Evolutionary conservation across 1,140 invertebrate genomes (phyloP).

Genomic region (Acromyrmex echinatior): DNA sequence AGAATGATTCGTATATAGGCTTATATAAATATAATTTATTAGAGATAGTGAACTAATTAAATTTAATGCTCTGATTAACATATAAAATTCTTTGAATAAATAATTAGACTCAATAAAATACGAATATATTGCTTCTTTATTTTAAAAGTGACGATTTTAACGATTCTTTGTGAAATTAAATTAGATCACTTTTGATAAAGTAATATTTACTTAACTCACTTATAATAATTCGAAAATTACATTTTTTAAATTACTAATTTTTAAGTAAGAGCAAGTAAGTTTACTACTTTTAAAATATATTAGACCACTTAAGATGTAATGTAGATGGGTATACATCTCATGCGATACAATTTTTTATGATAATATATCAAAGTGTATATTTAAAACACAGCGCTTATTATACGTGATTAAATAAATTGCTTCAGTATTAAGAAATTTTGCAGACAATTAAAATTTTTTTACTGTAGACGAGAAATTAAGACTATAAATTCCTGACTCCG

Average conservation of each 20-base stretch:
- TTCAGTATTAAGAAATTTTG: conserved; percentile 24
- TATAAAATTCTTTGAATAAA: conserved; percentile 14
- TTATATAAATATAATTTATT: background rate
- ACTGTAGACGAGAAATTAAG: conserved; percentile 10
- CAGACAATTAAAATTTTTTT: conserved; percentile 24
- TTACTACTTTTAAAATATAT: background rate
- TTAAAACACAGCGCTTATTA: background rate
- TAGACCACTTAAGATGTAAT: background rate
- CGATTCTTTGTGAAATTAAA: no score
- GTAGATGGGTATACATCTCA: background rate
- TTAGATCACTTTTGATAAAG: no score
- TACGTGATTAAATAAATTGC: conserved; percentile 28
- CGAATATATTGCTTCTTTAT: no score
- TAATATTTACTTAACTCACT: no score
- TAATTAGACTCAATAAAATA: conserved; percentile 56
- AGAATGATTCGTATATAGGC: background rate
- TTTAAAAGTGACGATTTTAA: no score
- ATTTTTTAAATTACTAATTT: no score
- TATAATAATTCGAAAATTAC: no score
- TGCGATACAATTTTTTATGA: background rate
- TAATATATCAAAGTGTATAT: conserved; percentile 20
- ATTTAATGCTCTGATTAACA: background rate
- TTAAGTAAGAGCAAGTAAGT: background rate
- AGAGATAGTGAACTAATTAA: background rate
- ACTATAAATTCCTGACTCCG: background rate